A percentile compares a stretch with the other conserved stretches of the same genome.
phyloP scores from a whole-genome alignment of 2,113 vertebrate species.

The Peromyscus polionotus region DNA sequence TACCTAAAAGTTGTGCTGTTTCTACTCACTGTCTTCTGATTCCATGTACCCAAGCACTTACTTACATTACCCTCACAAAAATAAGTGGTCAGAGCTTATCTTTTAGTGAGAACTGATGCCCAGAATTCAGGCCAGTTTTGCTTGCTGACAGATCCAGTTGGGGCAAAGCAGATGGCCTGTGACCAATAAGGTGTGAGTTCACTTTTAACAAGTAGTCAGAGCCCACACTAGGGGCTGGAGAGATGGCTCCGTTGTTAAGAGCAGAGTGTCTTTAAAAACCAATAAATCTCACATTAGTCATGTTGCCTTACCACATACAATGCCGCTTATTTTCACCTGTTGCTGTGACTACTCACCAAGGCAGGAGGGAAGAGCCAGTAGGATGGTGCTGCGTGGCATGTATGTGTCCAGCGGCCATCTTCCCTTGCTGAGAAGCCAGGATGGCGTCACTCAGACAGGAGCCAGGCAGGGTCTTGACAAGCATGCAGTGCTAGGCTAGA shows the following conservation, averaged over 20 bases:
- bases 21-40: neutral
- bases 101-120: neutral
- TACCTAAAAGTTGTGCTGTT: neutral
- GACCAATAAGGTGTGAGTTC: neutral
- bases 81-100: neutral
- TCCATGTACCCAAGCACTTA: neutral
- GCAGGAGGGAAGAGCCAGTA: neutral
- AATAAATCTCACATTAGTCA: neutral
- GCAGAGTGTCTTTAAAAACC: neutral
- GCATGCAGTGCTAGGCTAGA: neutral
- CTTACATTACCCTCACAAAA: neutral
- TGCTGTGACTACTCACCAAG: neutral
- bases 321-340: neutral
- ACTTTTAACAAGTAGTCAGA: neutral
- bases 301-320: neutral
- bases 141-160: neutral
- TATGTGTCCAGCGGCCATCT: neutral
- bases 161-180: neutral
- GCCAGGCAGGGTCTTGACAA: neutral
- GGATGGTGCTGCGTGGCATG: neutral
- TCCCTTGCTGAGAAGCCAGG: neutral
- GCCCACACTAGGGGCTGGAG: neutral
- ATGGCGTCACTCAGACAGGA: neutral
- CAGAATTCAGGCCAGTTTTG: neutral
- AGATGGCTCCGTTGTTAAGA: neutral